Evolutionary conservation across 2,888 invertebrate species (phyloP).

Genomic region (Brenthis ino): DNA sequence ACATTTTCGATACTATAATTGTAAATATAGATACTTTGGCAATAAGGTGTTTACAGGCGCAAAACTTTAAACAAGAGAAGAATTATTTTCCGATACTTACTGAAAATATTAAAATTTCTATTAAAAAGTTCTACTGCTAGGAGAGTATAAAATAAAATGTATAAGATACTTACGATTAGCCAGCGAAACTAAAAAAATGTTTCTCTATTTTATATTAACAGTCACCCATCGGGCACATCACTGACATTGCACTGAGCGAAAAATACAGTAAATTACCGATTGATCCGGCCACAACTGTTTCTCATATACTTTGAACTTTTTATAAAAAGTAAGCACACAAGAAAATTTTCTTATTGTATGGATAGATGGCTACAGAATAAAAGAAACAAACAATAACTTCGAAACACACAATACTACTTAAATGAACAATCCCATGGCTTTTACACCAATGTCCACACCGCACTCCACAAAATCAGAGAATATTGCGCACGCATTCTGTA

Average conservation of each 20-base stretch:
- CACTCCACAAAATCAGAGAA: constrained; percentile 47
- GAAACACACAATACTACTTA: constrained; percentile 41
- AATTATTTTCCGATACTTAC: not conserved
- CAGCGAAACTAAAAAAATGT: constrained; percentile 39
- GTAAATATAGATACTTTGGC: not conserved
- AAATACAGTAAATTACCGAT: constrained; percentile 55
- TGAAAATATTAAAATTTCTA: constrained; percentile 6
- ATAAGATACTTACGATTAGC: constrained; percentile 41
- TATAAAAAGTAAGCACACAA: constrained; percentile 40
- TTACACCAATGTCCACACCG: constrained; percentile 45
- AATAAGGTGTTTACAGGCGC: not conserved
- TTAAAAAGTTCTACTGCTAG: not conserved
- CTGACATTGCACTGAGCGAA: constrained; percentile 52
- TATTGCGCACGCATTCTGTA: constrained; percentile 56
- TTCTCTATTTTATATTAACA: constrained; percentile 56
- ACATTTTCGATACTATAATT: not conserved
- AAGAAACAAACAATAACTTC: constrained; percentile 41
- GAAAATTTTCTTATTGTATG: constrained; percentile 43
- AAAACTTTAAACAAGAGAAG: not conserved
- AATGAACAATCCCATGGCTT: constrained; percentile 43
- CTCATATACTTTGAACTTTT: constrained; percentile 41
- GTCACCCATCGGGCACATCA: constrained; percentile 58
- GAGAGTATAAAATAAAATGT: constrained; percentile 6
- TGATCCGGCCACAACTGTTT: constrained; percentile 52
- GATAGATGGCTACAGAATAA: constrained; percentile 45